Evolutionary conservation across 2,888 invertebrate genomes (phyloP), one percentile per base, ranked within the genome.

Genomic region (Pristionchus arcanus): DNA sequence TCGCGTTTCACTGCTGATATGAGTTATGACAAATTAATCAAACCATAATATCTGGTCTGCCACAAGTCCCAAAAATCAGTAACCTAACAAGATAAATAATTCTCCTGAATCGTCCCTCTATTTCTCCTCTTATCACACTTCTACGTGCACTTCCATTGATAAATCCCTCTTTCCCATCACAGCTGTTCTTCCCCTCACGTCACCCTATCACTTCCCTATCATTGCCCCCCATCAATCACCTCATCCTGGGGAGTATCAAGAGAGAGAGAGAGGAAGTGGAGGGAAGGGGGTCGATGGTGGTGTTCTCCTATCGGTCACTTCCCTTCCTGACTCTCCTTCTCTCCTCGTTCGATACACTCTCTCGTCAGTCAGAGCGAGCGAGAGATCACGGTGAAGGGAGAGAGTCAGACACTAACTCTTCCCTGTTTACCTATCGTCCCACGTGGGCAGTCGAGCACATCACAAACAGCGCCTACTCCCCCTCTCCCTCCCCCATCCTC

Each of bases 241-340:
- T 68, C 68, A 13, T 68, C 68, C 31, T 9, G 13, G 42, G 42
- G 42, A 68, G 68, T 68, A 68, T 68, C 68, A 68, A 68, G 28
- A 31, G 68, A 19, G 31, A 66, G 66, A 28, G 28, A 66, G 66
- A 19, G 31, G 28, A 28, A 28, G 28, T 28, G 66, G 66, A 9
- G 66, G 66, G n/a, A 13, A 31, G 63, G 68, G 68, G 68, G 31
- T 68, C 68, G 68, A 63, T 63, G 55, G 21, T 55, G 63, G 68
- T 34, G 68, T 68, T 68, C 68, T 68, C 68, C 68, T 68, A 68
- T 68, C 68, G 68, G 68, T 68, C 68, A 68, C 68, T 68, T 68
- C 31, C 68, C 68, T 31, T 68, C 68, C 68, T 31, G 16, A 37
- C 21, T 9, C 0, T 25, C 37, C 74, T 34, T 34, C 71, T 34